phyloP scores from a whole-genome alignment of 2,113 vertebrate species.

The Artemisiospiza belli region DNA sequence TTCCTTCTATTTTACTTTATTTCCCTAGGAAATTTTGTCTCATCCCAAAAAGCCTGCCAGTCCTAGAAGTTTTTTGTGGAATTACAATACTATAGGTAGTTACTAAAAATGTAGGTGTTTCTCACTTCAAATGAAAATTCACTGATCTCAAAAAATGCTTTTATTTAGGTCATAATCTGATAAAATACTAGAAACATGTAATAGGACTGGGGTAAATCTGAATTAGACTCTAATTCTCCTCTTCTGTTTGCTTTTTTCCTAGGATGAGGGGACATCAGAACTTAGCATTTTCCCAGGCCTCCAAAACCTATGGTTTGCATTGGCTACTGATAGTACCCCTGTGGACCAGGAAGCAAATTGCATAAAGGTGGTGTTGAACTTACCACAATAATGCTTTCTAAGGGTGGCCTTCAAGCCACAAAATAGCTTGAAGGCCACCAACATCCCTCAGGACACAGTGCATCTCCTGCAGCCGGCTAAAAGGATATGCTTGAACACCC shows the following conservation, averaged over 20 bases:
- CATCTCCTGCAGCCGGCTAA: not conserved
- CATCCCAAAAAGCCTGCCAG: not conserved
- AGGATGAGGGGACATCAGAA: not conserved
- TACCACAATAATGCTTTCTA: not conserved
- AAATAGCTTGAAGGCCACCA: not conserved
- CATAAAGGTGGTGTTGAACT: not conserved
- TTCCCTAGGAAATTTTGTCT: conserved; percentile 62
- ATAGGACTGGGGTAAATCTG: not conserved
- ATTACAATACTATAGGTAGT: not conserved
- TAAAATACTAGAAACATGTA: not conserved
- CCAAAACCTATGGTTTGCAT: not conserved
- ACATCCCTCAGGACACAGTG: not conserved
- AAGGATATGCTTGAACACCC: not conserved
- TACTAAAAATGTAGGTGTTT: not conserved
- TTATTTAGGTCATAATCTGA: not conserved
- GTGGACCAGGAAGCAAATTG: not conserved
- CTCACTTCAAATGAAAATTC: not conserved
- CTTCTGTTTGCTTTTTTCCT: not conserved
- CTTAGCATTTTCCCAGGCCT: not conserved
- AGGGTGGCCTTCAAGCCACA: not conserved
- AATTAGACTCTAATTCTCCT: not conserved
- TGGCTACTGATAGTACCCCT: not conserved
- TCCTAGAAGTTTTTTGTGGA: not conserved
- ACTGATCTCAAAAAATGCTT: not conserved
- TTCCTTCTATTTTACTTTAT: conserved; percentile 66